Evolutionary conservation across 2,113 vertebrate species (phyloP).

Genomic region (Sus scrofa): DNA sequence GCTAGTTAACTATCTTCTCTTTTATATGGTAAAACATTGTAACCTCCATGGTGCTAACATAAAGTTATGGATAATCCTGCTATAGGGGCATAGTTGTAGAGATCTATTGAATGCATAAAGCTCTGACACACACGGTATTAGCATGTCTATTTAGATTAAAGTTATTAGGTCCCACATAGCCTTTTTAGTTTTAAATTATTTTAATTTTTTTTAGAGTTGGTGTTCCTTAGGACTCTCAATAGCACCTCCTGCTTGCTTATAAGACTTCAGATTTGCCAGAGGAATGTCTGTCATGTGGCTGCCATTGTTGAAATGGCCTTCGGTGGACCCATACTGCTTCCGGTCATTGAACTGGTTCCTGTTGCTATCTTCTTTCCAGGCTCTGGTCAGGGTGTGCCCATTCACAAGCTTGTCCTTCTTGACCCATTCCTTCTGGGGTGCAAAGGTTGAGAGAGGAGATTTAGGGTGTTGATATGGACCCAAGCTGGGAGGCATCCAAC

Average conservation of each 20-base stretch:
- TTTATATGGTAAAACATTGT: slow-evolving; percentile 83
- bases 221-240: slow-evolving; percentile 97
- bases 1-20: slow-evolving; percentile 86
- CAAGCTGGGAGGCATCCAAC: slow-evolving; percentile 98
- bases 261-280: slow-evolving; percentile 97
- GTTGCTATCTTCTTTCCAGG: slow-evolving; percentile 97
- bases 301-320: slow-evolving; percentile 95
- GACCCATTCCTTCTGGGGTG: slow-evolving; percentile 96
- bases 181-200: slow-evolving; percentile 16
- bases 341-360: slow-evolving; percentile 97
- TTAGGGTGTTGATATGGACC: slow-evolving; percentile 96
- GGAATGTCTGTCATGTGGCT: slow-evolving; percentile 97
- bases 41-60: slow-evolving; percentile 88
- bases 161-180: slow-evolving; percentile 85
- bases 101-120: slow-evolving; percentile 93
- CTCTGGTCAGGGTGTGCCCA: slow-evolving; percentile 96
- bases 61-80: slow-evolving; percentile 92
- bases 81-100: slow-evolving; percentile 94
- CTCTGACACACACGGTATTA: slow-evolving; percentile 92
- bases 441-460: slow-evolving; percentile 96
- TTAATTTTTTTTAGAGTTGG: slow-evolving; percentile 93
- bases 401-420: slow-evolving; percentile 99
- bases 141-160: slow-evolving; percentile 91
- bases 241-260: slow-evolving; percentile 93
- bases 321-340: slow-evolving; percentile 95